Base-by-base conservation (phyloP, 1,140 invertebrate genomes). In the Battus philenor region DNA sequence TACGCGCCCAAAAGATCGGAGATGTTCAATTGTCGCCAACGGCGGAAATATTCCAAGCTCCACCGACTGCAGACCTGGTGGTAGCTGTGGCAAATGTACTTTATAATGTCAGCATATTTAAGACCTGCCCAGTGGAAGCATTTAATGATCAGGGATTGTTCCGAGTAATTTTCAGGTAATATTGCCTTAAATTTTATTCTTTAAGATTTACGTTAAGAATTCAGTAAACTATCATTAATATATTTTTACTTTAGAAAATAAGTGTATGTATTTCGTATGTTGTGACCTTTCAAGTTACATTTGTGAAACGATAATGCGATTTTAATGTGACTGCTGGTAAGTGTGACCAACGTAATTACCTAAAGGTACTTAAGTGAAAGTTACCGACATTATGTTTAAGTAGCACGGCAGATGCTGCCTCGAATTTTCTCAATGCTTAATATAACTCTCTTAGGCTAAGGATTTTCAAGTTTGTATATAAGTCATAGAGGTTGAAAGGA, bases 101-200 rank as follows among this genome's bases (percentile, higher is more conserved):
- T 2, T 52, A 71, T 31, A 84, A 84, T 30, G 43, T 80, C 2
- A 63, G 54, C 34, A 53, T 47, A 0, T 80, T 72, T 17, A 60
- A 61, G 15, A 47, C 44, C 26, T 62, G 64, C 6, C 75, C 74
- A 0, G 43, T 78, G 5, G 61, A 68, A 22, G 30, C 18, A 8
- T 81, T 77, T 77, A 84, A 80, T 36, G 77, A 81, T 32, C 50
- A 54, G 11, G 77, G 77, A 16, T 39, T 84, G 0, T 84, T 67
- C 48, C 58, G 80, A 24, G 47, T 81, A 4, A 36, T 84, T 26
- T 81, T 84, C 44, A 79, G 72, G 80, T 83, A 67, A 46, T 31
- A 26, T 34, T 36, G 5, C 4, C 31, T 26, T 2, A 4, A 18
- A 2, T 12, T 6, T n/a, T n/a, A n/a, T n/a, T n/a, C n/a, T n/a